A percentile compares a stretch with the other conserved stretches of the same genome.
phyloP scores from a whole-genome alignment of 2,888 invertebrate species.

The Catocala sponsa region DNA sequence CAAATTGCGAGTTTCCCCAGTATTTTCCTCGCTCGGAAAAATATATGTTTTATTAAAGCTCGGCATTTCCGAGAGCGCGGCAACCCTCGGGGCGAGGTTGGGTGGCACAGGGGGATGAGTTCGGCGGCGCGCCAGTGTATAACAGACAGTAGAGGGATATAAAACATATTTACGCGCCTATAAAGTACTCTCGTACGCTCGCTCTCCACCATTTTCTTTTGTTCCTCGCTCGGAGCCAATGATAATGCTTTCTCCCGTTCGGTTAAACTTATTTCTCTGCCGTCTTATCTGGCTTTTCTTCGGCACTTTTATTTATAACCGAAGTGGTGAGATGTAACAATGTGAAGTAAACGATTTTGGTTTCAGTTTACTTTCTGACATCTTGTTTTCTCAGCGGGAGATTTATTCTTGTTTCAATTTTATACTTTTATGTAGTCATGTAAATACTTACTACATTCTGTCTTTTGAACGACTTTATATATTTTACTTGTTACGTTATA shows the following conservation, averaged over 20 bases:
- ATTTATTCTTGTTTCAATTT: slow-evolving; percentile 47
- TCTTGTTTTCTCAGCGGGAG: slow-evolving; percentile 61
- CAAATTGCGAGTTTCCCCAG: slow-evolving; percentile 88
- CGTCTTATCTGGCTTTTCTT: slow-evolving; percentile 86
- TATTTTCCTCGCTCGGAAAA: slow-evolving; percentile 88
- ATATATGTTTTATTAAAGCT: slow-evolving; percentile 89
- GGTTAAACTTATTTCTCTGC: slow-evolving; percentile 86
- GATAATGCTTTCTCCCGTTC: slow-evolving; percentile 87
- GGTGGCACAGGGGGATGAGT: slow-evolving; percentile 65
- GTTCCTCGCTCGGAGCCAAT: slow-evolving; percentile 86
- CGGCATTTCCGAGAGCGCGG: slow-evolving; percentile 87
- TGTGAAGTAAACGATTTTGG: slow-evolving; percentile 77
- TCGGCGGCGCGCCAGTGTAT: slow-evolving; percentile 85
- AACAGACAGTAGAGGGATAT: slow-evolving; percentile 88
- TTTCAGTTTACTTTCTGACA: slow-evolving; percentile 72
- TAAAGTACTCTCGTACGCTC: slow-evolving; percentile 88
- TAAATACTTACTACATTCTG: slow-evolving; percentile 1
- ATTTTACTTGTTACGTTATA: too few relatives aligned
- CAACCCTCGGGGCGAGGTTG: slow-evolving; percentile 78
- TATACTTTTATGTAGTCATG: slow-evolving; percentile 12
- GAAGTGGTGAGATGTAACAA: slow-evolving; percentile 78
- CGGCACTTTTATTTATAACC: slow-evolving; percentile 84
- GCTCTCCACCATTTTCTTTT: slow-evolving; percentile 87
- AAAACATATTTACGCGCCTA: slow-evolving; percentile 89
- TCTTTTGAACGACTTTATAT: neutral